phyloP scores from a whole-genome alignment of 2,888 invertebrate genomes.

The Acleris sparsana region DNA sequence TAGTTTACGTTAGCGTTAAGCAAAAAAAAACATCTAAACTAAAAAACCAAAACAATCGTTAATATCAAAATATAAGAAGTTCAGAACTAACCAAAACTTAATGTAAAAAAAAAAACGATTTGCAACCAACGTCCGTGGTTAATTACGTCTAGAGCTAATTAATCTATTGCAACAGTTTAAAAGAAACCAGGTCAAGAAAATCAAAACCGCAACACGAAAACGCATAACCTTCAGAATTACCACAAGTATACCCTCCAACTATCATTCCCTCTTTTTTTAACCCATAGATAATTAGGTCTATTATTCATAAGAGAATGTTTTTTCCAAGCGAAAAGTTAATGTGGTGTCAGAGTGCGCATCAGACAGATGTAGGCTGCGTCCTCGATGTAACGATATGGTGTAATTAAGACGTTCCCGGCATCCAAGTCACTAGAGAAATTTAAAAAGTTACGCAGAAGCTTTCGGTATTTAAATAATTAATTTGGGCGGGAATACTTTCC shows the following conservation, averaged over 20 bases:
- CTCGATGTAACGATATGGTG: constrained; percentile 52
- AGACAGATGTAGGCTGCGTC: constrained; percentile 67
- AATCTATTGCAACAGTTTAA: constrained; percentile 69
- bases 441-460: constrained; percentile 51
- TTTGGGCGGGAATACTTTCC: constrained; percentile 30
- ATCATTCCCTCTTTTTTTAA: neutral
- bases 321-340: constrained; percentile 40
- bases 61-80: neutral
- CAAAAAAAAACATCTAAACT: too few species aligned
- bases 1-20: too few species aligned
- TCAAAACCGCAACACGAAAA: constrained; percentile 67
- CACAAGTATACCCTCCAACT: constrained; percentile 7
- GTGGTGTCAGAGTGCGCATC: constrained; percentile 51
- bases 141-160: constrained; percentile 64
- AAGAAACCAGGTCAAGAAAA: constrained; percentile 77
- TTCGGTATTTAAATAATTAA: constrained; percentile 42
- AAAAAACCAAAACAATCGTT: neutral
- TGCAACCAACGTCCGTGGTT: constrained; percentile 42
- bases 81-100: neutral
- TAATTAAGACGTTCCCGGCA: constrained; percentile 62
- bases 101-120: constrained; percentile 4
- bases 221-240: constrained; percentile 58
- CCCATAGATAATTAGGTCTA: constrained; percentile 16
- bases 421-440: constrained; percentile 57
- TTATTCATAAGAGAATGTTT: constrained; percentile 14